Conservation (phyloP, 2,888 invertebrate species). For the Oligia fasciuncula region DNA sequence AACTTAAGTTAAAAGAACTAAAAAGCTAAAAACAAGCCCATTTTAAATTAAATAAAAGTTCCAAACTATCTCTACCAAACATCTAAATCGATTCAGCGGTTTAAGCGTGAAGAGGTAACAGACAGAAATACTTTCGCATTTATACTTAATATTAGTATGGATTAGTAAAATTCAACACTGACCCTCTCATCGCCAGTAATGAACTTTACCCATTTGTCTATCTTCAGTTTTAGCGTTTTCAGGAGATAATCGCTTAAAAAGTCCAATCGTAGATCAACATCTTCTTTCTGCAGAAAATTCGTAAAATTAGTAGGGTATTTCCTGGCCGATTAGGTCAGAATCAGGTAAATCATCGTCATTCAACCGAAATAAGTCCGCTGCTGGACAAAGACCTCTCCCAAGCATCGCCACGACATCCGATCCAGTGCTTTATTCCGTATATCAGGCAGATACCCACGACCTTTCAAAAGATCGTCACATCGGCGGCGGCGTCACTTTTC, state of each 20-base stretch:
- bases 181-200: constrained; percentile 93
- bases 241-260: constrained; percentile 94
- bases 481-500: not conserved
- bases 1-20: too few species aligned
- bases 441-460: not conserved
- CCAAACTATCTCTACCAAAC: too few species aligned
- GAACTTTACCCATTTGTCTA: constrained; percentile 97
- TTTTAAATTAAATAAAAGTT: too few species aligned
- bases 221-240: constrained; percentile 94
- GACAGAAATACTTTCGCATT: too few species aligned
- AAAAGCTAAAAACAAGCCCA: too few species aligned
- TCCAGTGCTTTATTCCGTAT: not conserved
- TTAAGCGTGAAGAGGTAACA: too few species aligned
- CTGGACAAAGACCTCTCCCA: not conserved
- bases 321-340: not conserved
- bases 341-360: not conserved
- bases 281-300: constrained; percentile 67
- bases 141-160: too few species aligned
- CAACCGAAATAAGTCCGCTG: not conserved
- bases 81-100: too few species aligned
- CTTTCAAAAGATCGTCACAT: too few species aligned
- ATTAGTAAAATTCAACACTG: constrained; percentile 39
- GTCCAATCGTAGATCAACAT: constrained; percentile 93
- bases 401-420: not conserved
- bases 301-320: not conserved